Evolutionary conservation across 2,113 vertebrate genomes (phyloP).

Genomic region (Rynchops niger): DNA sequence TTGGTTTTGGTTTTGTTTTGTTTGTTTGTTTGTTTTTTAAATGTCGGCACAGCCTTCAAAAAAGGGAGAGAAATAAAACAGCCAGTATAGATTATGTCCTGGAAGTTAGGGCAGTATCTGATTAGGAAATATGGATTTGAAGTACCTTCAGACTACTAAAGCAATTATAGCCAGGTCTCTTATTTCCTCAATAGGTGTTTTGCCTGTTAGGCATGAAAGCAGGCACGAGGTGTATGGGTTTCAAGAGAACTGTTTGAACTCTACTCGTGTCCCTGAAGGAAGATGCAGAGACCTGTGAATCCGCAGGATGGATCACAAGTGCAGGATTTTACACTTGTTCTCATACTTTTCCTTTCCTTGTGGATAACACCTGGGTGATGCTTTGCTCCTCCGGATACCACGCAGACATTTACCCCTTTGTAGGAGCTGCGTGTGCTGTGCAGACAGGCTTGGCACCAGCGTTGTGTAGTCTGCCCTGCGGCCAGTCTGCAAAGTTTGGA

Average conservation of each 20-base stretch:
- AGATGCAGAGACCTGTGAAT: background rate
- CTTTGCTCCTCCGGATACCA: background rate
- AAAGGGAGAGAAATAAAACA: background rate
- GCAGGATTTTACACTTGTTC: background rate
- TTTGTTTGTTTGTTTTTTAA: no score
- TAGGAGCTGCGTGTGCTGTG: background rate
- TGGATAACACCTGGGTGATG: background rate
- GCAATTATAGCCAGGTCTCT: background rate
- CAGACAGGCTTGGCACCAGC: background rate
- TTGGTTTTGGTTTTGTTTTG: no score
- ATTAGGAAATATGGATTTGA: background rate
- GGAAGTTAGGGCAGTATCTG: background rate
- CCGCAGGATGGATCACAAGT: background rate
- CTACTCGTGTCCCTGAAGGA: background rate
- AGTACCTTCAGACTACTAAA: background rate
- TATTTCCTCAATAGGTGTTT: background rate
- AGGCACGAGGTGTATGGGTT: background rate
- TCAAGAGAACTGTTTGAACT: background rate
- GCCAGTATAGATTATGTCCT: background rate
- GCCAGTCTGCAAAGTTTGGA: background rate
- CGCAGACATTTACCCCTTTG: background rate
- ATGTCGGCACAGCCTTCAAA: background rate
- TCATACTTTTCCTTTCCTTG: background rate
- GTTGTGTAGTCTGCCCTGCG: background rate
- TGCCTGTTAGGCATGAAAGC: background rate